A percentile compares a stretch with the other conserved stretches of the same genome.
These are phyloP conservation scores for Sarcophaga carnaria DNA, from an alignment of 2,888 invertebrate species.

Conservation along the genomic window DNA sequence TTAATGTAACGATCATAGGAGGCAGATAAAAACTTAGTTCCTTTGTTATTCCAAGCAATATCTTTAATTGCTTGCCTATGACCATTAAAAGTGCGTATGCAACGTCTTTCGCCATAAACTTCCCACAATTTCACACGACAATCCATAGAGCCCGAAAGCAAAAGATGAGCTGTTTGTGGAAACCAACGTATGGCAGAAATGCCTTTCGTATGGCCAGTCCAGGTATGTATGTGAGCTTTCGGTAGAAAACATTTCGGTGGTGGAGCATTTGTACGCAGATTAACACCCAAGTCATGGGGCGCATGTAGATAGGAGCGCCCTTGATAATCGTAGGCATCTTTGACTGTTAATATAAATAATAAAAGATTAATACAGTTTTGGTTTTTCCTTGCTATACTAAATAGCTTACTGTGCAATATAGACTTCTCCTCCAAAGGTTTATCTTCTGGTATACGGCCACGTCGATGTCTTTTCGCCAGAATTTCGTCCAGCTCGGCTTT, in stretches of 20 bases:
- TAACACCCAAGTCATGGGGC: slow-evolving; percentile 96
- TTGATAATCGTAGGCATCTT: slow-evolving; percentile 97
- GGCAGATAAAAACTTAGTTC: slow-evolving; percentile 96
- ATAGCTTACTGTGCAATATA: slow-evolving; percentile 91
- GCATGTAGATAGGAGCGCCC: slow-evolving; percentile 96
- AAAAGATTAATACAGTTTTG: background rate
- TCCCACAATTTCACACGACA: slow-evolving; percentile 99
- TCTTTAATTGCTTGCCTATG: slow-evolving; percentile 98
- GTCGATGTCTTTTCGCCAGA: slow-evolving; percentile 93
- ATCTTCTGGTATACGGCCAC: slow-evolving; percentile 92
- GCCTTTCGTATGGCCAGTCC: slow-evolving; percentile 98
- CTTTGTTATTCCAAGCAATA: slow-evolving; percentile 96
- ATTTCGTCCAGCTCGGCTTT: slow-evolving; percentile 97
- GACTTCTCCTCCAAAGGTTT: slow-evolving; percentile 97
- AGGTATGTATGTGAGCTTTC: slow-evolving; percentile 96
- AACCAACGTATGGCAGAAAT: slow-evolving; percentile 97
- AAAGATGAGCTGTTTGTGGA: slow-evolving; percentile 95
- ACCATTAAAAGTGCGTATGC: slow-evolving; percentile 96
- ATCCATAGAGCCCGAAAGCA: slow-evolving; percentile 98
- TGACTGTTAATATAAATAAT: slow-evolving; percentile 85
- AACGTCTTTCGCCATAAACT: slow-evolving; percentile 96
- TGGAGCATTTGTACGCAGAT: slow-evolving; percentile 91
- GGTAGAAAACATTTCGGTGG: slow-evolving; percentile 98
- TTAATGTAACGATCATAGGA: slow-evolving; percentile 99
- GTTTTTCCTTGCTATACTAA: background rate